Base-by-base conservation (phyloP, 1,140 invertebrate genomes). In the Zaprionus africanus region DNA sequence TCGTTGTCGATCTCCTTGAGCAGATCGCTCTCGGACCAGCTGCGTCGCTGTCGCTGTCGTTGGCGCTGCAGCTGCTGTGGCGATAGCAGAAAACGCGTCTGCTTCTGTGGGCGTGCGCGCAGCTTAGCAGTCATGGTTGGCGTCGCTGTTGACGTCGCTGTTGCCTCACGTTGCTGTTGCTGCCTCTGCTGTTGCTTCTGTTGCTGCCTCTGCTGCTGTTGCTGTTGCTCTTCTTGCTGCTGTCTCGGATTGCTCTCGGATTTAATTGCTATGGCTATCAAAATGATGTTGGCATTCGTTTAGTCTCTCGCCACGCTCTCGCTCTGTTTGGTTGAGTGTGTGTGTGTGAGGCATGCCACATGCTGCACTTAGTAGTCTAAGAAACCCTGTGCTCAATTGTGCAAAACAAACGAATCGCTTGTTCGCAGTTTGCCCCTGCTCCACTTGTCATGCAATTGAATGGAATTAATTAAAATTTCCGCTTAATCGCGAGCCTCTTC, bases 1-100 rank as follows among this genome's bases (percentile, higher is more conserved):
- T 93, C 93, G 74, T 91, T 93, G 93, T 95, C 95, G 87, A 96
- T 95, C 93, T 96, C 95, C 92, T 94, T 94, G 92, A 95, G 94
- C 81, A 95, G 93, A 93, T 95, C 94, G 68, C 80, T 93, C 58
- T 93, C 92, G 28, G 92, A 93, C 90, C 81, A 85, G 71, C 82
- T 91, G 73, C 80, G 91, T 57, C 81, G 85, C 64, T 84, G 91
- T 54, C 58, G 81, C 78, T 90, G 84, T 41, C 72, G 81, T 76
- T 90, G 84, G 41, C 72, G 69, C 59, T 90, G 87, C 67, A 82
- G 77, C 62, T 90, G 87, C 82, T 91, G 82, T 60, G 82, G 77
- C 22, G 73, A 80, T 46, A 91, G 85, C 51, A 86, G 76, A 75
- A 92, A 92, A 43, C 91, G 91, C 43, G 91, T 92, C 74, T 92